Evolutionary conservation across 2,113 vertebrate species (phyloP), one percentile per base, ranked within the genome.

Genomic region (Trematomus loennbergii): DNA sequence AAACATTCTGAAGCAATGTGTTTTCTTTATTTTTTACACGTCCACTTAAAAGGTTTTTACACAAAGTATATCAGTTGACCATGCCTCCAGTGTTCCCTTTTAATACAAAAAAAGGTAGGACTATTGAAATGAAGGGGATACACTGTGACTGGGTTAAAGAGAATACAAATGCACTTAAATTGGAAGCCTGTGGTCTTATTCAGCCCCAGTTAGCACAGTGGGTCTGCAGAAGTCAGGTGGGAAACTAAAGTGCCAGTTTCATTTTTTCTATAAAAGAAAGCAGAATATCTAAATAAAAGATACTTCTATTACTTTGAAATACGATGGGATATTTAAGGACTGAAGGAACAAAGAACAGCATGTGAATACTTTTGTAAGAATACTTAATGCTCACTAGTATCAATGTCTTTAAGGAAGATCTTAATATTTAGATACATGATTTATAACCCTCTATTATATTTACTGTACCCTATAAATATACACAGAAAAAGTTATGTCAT

Each of bases 41-140:
- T 77, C 53, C 22, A 16, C 25, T 78, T 50, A 71, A 76, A 65
- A 46, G 43, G 49, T 63, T 83, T n/a, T 88, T 72, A 68, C 22
- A 55, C 45, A 79, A 76, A 74, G 70, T 59, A 12, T 33, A 79
- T 82, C 48, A 79, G 59, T 61, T 71, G 77, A 57, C 71, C 75
- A 29, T 2, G 61, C 48, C 60, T 33, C 59, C 75, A 50, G 65
- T 53, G 68, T 50, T 87, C 61, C 46, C 12, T 17, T 75, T 83
- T 77, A 74, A 66, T 66, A 78, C n/a, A 83, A 79, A 74, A 29
- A 82, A 75, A 60, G 70, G 67, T 60, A 57, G 7, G 46, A 69
- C 13, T 40, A 65, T 58, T 25, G 55, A 61, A 67, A 83, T 63
- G 64, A 62, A 77, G 46, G 63, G 15, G 40, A 82, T 82, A 75